Evolutionary conservation across 37 sponge, comb jelly and placozoan genomes (phyloP), one percentile per base, ranked within the genome.

Genomic region (Beroe ovata): DNA sequence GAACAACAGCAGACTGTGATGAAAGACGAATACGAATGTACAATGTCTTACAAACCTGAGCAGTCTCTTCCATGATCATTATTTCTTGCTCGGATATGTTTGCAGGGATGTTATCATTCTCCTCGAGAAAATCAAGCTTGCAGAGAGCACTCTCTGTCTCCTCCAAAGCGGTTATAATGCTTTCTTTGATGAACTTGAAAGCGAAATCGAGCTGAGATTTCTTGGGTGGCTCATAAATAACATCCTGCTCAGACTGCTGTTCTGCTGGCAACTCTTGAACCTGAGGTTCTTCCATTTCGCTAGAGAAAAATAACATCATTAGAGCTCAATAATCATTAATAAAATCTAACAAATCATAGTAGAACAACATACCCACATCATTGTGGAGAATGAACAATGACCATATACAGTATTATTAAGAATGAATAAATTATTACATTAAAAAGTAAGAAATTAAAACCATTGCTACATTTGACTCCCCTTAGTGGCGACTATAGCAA

Each of bases 161-260:
- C 54, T 77, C 84, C 11, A 77, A 54, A 6, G 84, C 84, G 25
- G 84, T 77, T 4, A 77, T 32, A 36, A 77, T 77, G 84, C 84
- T 77, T 54, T 77, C 36, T 29, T 77, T 77, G 84, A 77, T 77
- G 84, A 77, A 77, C 84, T 77, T 77, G 84, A 77, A 77, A 4
- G 84, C 84, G 38, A 77, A 77, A 29, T 77, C 84, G 23, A 77
- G 84, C 84, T 77, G 84, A 0, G 84, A 38, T 36, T 77, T 77
- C 54, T 77, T 77, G 23, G 84, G 84, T 8, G 84, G 84, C 6
- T 77, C 84, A 20, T 42, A 36, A 35, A 21, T 1, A 6, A 32
- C 84, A 6, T 8, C 84, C 25, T 42, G 42, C 21, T 39, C 84
- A 34, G 36, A 21, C 35, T 14, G 19, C 38, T n/a, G 21, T 2